Evolutionary conservation across 2,888 invertebrate genomes (phyloP).

Genomic region (Sialis lutaria): DNA sequence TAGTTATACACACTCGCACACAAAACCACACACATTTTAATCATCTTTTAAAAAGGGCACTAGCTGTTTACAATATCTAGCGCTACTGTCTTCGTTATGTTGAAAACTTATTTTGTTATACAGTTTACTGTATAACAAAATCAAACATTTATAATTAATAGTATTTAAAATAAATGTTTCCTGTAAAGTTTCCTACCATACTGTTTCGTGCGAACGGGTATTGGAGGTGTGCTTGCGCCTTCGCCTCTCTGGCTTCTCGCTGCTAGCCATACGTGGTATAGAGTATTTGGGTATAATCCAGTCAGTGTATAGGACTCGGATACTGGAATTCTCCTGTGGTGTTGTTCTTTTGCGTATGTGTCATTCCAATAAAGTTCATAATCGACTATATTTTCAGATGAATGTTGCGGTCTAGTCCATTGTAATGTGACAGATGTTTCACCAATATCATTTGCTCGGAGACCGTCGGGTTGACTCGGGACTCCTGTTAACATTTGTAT

Average conservation of each 20-base stretch:
- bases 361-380: constrained; percentile 98
- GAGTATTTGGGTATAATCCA: constrained; percentile 85
- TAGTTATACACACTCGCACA: constrained; percentile 16
- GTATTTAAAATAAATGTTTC: not conserved
- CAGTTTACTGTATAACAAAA: not conserved
- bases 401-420: constrained; percentile 85
- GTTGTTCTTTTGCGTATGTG: constrained; percentile 79
- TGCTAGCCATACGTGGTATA: constrained; percentile 94
- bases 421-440: constrained; percentile 81
- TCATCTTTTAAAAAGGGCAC: too few species aligned
- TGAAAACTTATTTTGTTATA: too few species aligned
- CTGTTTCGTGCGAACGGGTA: constrained; percentile 89
- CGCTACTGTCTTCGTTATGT: too few species aligned
- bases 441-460: constrained; percentile 71
- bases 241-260: constrained; percentile 86
- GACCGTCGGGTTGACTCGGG: constrained; percentile 86
- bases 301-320: constrained; percentile 74
- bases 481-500: constrained; percentile 44
- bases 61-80: too few species aligned
- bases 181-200: constrained; percentile 63
- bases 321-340: constrained; percentile 68
- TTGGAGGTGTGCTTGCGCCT: constrained; percentile 87
- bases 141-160: constrained; percentile 8
- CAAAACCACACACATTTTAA: constrained; percentile 17
- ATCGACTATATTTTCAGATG: constrained; percentile 82